These are phyloP conservation scores for Tolmerus cingulatus DNA, from an alignment of 2,888 invertebrate genomes.

Conservation along the genomic window DNA sequence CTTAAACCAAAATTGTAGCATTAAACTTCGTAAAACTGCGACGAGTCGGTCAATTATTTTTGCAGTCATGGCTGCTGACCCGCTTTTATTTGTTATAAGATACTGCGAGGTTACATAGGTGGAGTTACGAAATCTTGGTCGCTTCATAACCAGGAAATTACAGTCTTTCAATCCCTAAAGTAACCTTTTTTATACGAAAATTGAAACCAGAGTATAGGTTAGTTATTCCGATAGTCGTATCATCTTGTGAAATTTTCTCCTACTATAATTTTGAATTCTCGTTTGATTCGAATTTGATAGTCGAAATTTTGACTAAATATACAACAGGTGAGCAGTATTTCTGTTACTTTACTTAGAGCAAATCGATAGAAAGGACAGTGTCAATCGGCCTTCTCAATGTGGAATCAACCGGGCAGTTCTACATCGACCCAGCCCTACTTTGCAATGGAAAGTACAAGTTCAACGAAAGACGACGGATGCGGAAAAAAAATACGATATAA, in stretches of 20 bases:
- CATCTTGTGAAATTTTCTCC: too few species aligned
- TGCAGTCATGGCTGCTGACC: neutral
- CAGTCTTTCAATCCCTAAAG: neutral
- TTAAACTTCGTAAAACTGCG: neutral
- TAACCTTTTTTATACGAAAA: neutral
- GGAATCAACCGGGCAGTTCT: neutral
- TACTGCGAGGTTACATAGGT: neutral
- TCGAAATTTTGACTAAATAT: neutral
- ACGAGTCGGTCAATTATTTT: neutral
- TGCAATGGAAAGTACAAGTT: conserved; percentile 38
- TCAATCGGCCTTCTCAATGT: neutral
- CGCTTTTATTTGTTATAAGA: neutral
- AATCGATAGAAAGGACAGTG: neutral
- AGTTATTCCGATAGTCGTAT: too few species aligned
- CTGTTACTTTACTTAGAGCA: neutral
- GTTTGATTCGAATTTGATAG: neutral
- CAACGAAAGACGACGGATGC: conserved; percentile 14
- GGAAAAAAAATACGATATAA: neutral
- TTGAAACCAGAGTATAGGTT: too few species aligned
- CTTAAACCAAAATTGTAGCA: neutral
- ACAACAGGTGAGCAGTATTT: neutral
- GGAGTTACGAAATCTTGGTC: neutral
- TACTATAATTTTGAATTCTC: too few species aligned
- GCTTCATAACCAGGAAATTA: neutral
- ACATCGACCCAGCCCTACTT: neutral